A percentile compares a stretch with the other conserved stretches of the same genome.
These are phyloP conservation scores for Sinocyclocheilus grahami DNA, from an alignment of 2,113 vertebrate species.

Conservation along the genomic window DNA sequence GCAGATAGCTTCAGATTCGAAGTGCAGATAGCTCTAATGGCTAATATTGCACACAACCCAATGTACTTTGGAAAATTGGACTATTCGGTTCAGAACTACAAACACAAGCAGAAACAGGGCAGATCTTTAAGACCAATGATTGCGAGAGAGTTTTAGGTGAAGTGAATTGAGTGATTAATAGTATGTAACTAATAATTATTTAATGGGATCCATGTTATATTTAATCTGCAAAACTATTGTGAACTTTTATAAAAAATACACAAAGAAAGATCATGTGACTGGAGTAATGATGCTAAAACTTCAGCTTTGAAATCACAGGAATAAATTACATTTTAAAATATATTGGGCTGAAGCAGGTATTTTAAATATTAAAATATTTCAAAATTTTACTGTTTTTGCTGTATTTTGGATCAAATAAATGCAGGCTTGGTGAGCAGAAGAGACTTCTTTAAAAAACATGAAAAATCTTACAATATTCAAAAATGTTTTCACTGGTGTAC, in stretches of 20 bases:
- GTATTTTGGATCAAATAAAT: no score
- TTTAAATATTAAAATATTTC: no score
- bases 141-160: not conserved
- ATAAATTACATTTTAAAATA: no score
- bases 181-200: not conserved
- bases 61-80: not conserved
- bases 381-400: no score
- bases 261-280: no score
- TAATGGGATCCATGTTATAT: not conserved
- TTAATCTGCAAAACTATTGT: not conserved
- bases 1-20: not conserved
- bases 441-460: no score
- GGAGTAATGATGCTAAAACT: no score
- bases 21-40: not conserved
- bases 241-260: not conserved
- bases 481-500: no score
- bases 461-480: no score
- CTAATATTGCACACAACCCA: not conserved
- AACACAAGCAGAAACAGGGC: not conserved
- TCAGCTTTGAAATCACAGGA: no score
- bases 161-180: not conserved
- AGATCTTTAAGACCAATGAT: not conserved
- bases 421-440: no score
- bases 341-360: no score
- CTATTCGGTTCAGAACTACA: not conserved